A percentile compares a stretch with the other conserved stretches of the same genome.
Evolutionary conservation across 2,888 invertebrate genomes (phyloP).

Genomic region (Macrophya alboannulata): DNA sequence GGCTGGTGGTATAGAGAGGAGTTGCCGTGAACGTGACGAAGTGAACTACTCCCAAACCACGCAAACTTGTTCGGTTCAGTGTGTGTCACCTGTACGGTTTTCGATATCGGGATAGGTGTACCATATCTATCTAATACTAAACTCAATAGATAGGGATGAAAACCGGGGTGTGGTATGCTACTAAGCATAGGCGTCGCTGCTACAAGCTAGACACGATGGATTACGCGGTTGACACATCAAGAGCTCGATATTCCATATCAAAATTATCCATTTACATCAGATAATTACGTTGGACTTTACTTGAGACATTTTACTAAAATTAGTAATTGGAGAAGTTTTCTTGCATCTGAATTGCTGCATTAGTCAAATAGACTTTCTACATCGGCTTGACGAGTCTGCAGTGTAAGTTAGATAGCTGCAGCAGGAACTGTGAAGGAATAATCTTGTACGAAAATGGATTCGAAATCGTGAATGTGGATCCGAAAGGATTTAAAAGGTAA

Average conservation of each 20-base stretch:
- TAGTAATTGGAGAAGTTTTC: background rate
- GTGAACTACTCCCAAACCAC: conserved; percentile 40
- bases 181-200: conserved; percentile 11
- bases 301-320: background rate
- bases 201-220: background rate
- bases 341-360: background rate
- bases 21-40: conserved; percentile 44
- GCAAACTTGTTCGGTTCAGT: background rate
- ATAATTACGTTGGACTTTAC: background rate
- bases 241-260: background rate
- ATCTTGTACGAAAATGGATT: conserved; percentile 20
- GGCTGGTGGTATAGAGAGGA: conserved; percentile 5
- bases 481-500: background rate
- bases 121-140: background rate
- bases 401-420: background rate
- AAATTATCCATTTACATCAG: background rate
- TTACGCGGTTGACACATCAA: background rate
- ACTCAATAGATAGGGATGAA: conserved; percentile 16
- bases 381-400: background rate
- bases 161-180: background rate
- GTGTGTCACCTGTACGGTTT: conserved; percentile 47
- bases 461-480: background rate
- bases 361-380: background rate
- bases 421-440: background rate
- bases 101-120: background rate